Base-by-base conservation (phyloP, 2,888 invertebrate genomes). In the Sycophila texana region DNA sequence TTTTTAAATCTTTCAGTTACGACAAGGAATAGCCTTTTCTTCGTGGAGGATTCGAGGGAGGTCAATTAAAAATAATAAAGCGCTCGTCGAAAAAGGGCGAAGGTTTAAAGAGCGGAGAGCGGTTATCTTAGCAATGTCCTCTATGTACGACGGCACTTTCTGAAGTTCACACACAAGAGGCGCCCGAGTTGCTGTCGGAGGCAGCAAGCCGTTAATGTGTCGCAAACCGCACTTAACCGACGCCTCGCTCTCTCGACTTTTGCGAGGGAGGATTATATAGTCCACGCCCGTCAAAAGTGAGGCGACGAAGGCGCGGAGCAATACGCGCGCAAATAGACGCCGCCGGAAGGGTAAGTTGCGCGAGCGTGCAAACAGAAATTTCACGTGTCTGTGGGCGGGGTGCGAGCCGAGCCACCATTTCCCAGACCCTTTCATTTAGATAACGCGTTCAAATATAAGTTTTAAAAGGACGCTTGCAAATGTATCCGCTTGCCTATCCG, bases 221-320 rank as follows among this genome's bases (percentile, higher is more conserved):
- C 80, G 83, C 81, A 83, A 84, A 84, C 82, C 83, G 83, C 82
- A 61, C 79, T 76, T 63, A 66, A 30, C 47, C 18, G 60, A 18
- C 20, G 49, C 22, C 61, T 12, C 63, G 3, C 30, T 4, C 58
- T 5, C 16, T 12, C 26, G 63, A 63, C 63, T 63, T 63, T 63
- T 63, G 63, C 61, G 26, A 4, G 39, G 39, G 39, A 4, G 39
- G 39, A 39, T 39, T 39, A 39, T 7, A 7, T 39, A 39, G 18
- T 26, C 47, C 22, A 4, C 22, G 47, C 55, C 55, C 63, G 65
- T 53, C 51, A 61, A 61, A 63, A 73, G 63, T 63, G 58, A 18
- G 58, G 4, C 39, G 63, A 10, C 63, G 26, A 26, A 26, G 26
- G 26, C 3, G 26, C 26, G 26, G 63, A 18, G 39, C 39, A 39